Evolutionary conservation across 2,797 vertebrate species (phyloP), one percentile per base, ranked within the genome.

Genomic region (Fratercula arctica): DNA sequence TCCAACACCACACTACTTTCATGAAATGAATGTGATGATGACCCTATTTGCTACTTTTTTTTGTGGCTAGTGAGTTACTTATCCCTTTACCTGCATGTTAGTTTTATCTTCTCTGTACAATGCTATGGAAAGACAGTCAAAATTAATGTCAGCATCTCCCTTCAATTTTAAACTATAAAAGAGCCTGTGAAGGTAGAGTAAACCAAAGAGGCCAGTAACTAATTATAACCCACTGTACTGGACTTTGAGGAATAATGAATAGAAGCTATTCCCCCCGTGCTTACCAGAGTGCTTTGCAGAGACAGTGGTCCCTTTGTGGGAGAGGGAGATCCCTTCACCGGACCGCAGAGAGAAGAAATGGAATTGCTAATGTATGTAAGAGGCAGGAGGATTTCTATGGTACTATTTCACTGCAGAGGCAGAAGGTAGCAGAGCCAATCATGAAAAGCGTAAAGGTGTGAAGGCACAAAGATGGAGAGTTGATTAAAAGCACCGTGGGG

Each of bases 401-500:
- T 76, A 77, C 94, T 94, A 82, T 96, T 97, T 97, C 96, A 95
- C 67, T 85, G 94, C 87, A 78, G 89, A 96, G 85, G 91, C 93
- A 95, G 91, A 97, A 97, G 76, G 93, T 83, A 96, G 93, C 93
- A 94, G 79, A 96, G 89, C 92, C 96, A 91, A 96, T 97, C 96
- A 95, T 76, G 93, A 91, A 92, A 96, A 97, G 92, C 85, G 76
- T 86, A 88, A 96, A 96, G 94, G 95, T 97, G 96, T 97, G 97
- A 96, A 97, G 93, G 90, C 91, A 96, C 89, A 91, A 97, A 96
- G 94, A 96, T 90, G 90, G 91, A 90, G 94, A 96, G 93, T 79
- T 97, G 96, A 97, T 97, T 97, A 97, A 97, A 96, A 94, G 89
- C 90, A 93, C 95, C 66, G 2, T 70, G 89, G 93, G 93, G 96